These are phyloP conservation scores for Euthynnus affinis DNA, from an alignment of 2,797 vertebrate genomes.

Conservation along the genomic window DNA sequence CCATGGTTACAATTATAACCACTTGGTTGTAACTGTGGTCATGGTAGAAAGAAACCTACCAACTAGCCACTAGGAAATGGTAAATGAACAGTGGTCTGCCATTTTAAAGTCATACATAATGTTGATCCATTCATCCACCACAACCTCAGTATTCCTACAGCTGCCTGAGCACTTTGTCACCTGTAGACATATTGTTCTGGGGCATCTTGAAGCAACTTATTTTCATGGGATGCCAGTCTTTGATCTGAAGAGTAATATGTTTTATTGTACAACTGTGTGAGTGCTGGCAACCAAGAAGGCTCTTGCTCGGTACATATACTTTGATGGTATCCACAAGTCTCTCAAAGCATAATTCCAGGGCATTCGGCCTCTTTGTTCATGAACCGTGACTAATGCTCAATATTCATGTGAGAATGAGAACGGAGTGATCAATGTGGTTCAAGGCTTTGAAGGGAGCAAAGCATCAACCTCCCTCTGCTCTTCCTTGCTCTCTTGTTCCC, in stretches of 20 bases:
- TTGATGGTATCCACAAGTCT: slow-evolving; percentile 42
- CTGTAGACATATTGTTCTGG: too few species aligned
- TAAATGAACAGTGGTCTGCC: too few species aligned
- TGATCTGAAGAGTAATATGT: slow-evolving; percentile 11
- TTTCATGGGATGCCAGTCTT: not conserved
- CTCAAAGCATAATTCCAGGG: slow-evolving; percentile 38
- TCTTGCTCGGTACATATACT: slow-evolving; percentile 5
- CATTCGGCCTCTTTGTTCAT: slow-evolving; percentile 54
- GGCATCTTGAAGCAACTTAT: not conserved
- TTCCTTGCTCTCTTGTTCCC: not conserved
- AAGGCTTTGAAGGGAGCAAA: slow-evolving; percentile 62
- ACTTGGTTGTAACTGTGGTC: too few species aligned
- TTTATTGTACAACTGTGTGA: slow-evolving; percentile 2
- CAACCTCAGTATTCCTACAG: too few species aligned
- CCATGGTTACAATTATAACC: too few species aligned
- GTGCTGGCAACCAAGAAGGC: not conserved
- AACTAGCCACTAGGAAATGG: too few species aligned
- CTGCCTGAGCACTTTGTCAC: too few species aligned
- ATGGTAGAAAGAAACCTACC: too few species aligned
- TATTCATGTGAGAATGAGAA: slow-evolving; percentile 65
- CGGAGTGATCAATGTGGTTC: slow-evolving; percentile 61
- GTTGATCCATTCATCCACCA: too few species aligned
- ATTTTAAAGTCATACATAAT: too few species aligned
- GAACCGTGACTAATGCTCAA: slow-evolving; percentile 63
- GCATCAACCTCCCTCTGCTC: slow-evolving; percentile 20